These are phyloP conservation scores for Elephantulus edwardii DNA, from an alignment of 2,113 vertebrate genomes.

Conservation along the genomic window DNA sequence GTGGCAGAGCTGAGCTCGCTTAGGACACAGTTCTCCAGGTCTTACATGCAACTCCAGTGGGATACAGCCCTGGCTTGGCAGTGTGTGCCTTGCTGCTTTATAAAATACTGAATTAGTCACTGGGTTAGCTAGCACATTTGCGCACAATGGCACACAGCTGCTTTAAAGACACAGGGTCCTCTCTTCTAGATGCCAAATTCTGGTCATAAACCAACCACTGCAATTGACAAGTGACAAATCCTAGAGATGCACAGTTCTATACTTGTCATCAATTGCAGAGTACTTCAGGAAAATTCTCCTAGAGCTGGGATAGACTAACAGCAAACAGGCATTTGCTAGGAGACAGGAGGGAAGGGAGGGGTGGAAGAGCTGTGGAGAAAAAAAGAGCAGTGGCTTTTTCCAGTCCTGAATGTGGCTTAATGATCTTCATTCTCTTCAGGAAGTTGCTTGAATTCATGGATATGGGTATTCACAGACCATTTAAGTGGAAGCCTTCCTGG, in stretches of 20 bases:
- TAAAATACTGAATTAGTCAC: constrained; percentile 77
- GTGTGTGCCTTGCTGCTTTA: constrained; percentile 21
- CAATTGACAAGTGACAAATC: not conserved
- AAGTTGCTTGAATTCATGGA: not conserved
- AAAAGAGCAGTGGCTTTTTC: not conserved
- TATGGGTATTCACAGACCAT: not conserved
- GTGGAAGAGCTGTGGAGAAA: not conserved
- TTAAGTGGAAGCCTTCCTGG: not conserved
- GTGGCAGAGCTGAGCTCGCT: not conserved
- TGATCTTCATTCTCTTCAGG: not conserved
- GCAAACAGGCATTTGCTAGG: not conserved
- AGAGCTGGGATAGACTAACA: not conserved
- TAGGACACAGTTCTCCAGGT: constrained; percentile 56
- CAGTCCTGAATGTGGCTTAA: not conserved
- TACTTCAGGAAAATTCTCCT: not conserved
- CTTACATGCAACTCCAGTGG: constrained; percentile 60
- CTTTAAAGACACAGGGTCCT: constrained; percentile 79
- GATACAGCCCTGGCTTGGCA: constrained; percentile 71
- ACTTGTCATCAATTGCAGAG: not conserved
- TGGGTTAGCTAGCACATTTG: constrained; percentile 72
- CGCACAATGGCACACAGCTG: constrained; percentile 72
- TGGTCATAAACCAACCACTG: not conserved
- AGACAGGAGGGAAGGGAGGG: not conserved
- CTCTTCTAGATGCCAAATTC: constrained; percentile 25
- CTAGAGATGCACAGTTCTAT: not conserved